These are phyloP conservation scores for Oegoconia quadripuncta DNA, from an alignment of 2,888 invertebrate genomes.

Conservation along the genomic window DNA sequence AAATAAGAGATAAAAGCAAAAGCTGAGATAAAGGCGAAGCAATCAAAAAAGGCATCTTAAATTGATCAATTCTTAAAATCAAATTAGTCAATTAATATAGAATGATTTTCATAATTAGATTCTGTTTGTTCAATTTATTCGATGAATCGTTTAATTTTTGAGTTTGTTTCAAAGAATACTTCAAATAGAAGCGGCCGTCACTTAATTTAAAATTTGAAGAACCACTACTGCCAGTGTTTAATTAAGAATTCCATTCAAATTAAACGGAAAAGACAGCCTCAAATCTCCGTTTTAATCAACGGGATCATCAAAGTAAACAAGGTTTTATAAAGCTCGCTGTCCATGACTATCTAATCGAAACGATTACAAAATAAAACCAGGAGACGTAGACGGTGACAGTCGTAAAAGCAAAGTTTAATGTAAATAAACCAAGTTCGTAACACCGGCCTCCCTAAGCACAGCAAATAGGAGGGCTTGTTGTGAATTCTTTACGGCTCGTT, in stretches of 20 bases:
- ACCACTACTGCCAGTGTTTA: neutral
- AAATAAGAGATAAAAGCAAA: too few species aligned
- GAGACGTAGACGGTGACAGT: slow-evolving; percentile 30
- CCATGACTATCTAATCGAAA: slow-evolving; percentile 10
- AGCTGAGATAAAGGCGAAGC: too few species aligned
- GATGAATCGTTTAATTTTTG: too few species aligned
- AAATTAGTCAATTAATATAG: too few species aligned
- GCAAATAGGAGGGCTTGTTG: slow-evolving; percentile 51
- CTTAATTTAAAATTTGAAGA: neutral
- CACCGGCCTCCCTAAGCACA: slow-evolving; percentile 32
- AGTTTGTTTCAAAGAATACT: too few species aligned
- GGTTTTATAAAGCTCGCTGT: neutral
- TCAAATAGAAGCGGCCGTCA: neutral
- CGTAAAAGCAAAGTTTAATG: slow-evolving; percentile 39
- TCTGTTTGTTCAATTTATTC: too few species aligned
- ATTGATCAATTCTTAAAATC: too few species aligned
- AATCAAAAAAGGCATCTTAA: too few species aligned
- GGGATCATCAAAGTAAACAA: slow-evolving; percentile 4
- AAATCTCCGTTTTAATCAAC: slow-evolving; percentile 6
- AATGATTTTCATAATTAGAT: too few species aligned
- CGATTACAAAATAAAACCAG: slow-evolving; percentile 36
- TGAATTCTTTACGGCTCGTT: slow-evolving; percentile 63
- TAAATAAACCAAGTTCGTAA: slow-evolving; percentile 39
- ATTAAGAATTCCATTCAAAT: slow-evolving; percentile 1
- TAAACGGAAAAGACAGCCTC: slow-evolving; percentile 1